Evolutionary conservation across 1,140 invertebrate genomes (phyloP).

Genomic region (Ceratina australensis): DNA sequence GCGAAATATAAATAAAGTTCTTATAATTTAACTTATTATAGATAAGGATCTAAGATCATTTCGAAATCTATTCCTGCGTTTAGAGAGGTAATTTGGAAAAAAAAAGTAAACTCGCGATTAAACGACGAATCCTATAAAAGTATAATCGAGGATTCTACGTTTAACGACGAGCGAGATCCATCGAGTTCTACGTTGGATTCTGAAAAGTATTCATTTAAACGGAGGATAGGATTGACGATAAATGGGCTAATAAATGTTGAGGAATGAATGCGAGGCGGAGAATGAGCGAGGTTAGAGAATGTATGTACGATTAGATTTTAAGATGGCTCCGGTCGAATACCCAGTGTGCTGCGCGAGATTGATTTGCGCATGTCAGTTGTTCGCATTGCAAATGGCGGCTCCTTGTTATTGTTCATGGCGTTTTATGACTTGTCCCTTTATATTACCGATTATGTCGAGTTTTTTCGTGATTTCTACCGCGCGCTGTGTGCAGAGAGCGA

Average conservation of each 20-base stretch:
- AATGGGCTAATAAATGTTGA: not conserved
- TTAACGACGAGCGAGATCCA: too few relatives aligned
- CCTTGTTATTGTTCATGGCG: slow-evolving; percentile 88
- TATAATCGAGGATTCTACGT: too few relatives aligned
- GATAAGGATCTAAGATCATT: too few relatives aligned
- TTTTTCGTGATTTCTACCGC: slow-evolving; percentile 73
- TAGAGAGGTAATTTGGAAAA: too few relatives aligned
- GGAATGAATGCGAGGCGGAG: not conserved
- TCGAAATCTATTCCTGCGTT: too few relatives aligned
- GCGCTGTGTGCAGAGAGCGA: slow-evolving; percentile 71
- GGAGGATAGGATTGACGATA: too few relatives aligned
- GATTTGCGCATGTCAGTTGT: slow-evolving; percentile 84
- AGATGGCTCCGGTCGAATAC: slow-evolving; percentile 71
- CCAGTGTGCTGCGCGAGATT: slow-evolving; percentile 79
- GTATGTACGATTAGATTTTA: slow-evolving; percentile 61
- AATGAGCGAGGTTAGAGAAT: slow-evolving; percentile 50
- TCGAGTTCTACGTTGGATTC: too few relatives aligned
- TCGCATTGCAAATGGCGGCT: slow-evolving; percentile 88
- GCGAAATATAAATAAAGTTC: slow-evolving; percentile 9
- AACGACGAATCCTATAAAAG: too few relatives aligned
- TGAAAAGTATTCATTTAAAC: too few relatives aligned
- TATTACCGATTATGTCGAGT: slow-evolving; percentile 81
- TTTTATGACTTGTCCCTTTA: slow-evolving; percentile 83
- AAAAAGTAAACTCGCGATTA: too few relatives aligned
- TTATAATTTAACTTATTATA: not conserved